A percentile compares a stretch with the other conserved stretches of the same genome.
Evolutionary conservation across 2,113 vertebrate species (phyloP).

Genomic region (Sisor rabdophorus): DNA sequence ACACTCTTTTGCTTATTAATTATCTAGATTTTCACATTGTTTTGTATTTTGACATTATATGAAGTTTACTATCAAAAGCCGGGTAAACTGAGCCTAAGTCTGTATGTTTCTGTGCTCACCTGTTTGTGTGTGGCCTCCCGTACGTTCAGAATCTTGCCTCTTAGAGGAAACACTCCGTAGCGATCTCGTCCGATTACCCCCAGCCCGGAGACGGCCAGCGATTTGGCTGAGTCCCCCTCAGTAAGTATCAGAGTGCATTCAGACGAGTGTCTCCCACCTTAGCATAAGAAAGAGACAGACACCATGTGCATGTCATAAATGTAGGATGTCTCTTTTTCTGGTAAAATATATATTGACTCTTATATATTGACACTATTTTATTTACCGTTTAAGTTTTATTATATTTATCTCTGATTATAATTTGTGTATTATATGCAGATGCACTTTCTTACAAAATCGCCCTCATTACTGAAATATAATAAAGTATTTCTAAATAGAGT

Average conservation of each 20-base stretch:
- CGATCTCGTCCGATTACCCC: slow-evolving; percentile 94
- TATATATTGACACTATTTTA: too few species aligned
- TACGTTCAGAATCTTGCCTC: slow-evolving; percentile 98
- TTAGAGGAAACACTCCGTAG: slow-evolving; percentile 93
- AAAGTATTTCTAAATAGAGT: too few species aligned
- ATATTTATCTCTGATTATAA: too few species aligned
- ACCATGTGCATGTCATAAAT: not conserved
- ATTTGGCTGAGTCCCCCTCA: slow-evolving; percentile 97
- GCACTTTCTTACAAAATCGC: too few species aligned
- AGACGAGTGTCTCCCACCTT: slow-evolving; percentile 95
- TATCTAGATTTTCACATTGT: not conserved
- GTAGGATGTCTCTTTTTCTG: too few species aligned
- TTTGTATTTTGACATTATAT: not conserved
- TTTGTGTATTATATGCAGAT: too few species aligned
- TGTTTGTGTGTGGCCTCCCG: slow-evolving; percentile 98
- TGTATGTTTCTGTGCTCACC: slow-evolving; percentile 61
- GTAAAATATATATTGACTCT: too few species aligned
- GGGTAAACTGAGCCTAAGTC: not conserved
- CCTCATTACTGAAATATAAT: too few species aligned
- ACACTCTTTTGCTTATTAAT: not conserved
- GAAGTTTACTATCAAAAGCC: not conserved
- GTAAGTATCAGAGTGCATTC: slow-evolving; percentile 96
- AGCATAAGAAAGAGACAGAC: not conserved
- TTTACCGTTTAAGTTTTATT: too few species aligned
- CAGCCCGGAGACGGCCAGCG: slow-evolving; percentile 92